Percentiles rank a stretch among this genome's conserved stretches.
Conservation (phyloP, 2,797 vertebrate species). For the Silurus lanzhouensis region DNA sequence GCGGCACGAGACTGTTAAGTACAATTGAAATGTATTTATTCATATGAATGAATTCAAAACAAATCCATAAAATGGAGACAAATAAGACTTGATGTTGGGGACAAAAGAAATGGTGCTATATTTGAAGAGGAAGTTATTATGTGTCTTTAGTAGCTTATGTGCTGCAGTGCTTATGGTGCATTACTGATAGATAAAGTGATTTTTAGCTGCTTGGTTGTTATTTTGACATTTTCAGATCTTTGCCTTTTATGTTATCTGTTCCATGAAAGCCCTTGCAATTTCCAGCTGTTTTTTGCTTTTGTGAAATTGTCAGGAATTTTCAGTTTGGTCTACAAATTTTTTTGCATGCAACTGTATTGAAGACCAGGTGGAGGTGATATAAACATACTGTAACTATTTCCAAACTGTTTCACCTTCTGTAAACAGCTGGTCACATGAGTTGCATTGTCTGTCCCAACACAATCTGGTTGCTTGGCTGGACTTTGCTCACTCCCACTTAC, state of each 20-base stretch:
- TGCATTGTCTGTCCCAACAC: neutral
- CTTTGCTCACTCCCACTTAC: neutral
- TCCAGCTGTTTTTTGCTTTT: neutral
- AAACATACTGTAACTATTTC: neutral
- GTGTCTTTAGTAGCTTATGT: neutral
- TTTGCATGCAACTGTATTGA: neutral
- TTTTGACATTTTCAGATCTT: slow-evolving; percentile 8
- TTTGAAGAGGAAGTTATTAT: neutral
- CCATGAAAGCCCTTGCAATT: neutral
- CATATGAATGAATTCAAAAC: neutral
- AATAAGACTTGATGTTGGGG: neutral
- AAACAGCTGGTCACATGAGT: neutral
- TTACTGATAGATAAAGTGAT: neutral
- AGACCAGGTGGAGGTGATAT: neutral
- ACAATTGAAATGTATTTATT: too few relatives aligned
- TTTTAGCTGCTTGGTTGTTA: neutral
- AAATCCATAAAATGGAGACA: neutral
- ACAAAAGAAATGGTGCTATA: neutral
- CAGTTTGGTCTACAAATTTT: neutral
- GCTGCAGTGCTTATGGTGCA: neutral
- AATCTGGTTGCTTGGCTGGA: neutral
- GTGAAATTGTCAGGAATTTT: neutral
- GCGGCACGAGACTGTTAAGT: too few relatives aligned
- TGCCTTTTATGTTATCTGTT: neutral
- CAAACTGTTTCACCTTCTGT: neutral